Conservation (phyloP, 2,113 vertebrate species). For the Nematolebias whitei region DNA sequence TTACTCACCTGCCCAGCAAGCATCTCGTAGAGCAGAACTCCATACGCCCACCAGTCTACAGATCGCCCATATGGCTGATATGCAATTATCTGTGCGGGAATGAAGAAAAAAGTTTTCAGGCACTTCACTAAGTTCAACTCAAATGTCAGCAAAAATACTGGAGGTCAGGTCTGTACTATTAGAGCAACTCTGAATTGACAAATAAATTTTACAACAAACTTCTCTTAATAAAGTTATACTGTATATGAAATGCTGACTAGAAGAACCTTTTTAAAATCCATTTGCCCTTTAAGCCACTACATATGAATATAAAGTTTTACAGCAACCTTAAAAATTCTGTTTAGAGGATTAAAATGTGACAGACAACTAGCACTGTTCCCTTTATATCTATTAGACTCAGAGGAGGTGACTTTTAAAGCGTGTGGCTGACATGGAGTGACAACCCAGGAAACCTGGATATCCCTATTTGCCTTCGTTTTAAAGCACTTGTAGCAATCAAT, state of each 20-base stretch:
- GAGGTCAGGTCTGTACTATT: too few relatives aligned
- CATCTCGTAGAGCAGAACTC: slow-evolving; percentile 97
- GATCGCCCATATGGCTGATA: slow-evolving; percentile 95
- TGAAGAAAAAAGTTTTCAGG: neutral
- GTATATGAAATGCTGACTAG: too few relatives aligned
- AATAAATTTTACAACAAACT: too few relatives aligned
- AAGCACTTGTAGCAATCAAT: slow-evolving; percentile 21
- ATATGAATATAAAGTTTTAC: neutral
- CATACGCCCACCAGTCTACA: slow-evolving; percentile 98
- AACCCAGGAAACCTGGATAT: neutral
- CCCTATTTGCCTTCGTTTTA: neutral
- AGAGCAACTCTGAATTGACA: too few relatives aligned
- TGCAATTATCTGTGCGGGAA: slow-evolving; percentile 89
- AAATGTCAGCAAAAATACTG: neutral
- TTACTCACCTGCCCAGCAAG: slow-evolving; percentile 93
- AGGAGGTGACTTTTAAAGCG: neutral
- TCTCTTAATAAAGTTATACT: too few relatives aligned
- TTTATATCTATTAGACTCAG: neutral
- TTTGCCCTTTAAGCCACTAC: neutral
- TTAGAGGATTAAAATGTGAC: slow-evolving; percentile 1
- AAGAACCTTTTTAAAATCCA: neutral
- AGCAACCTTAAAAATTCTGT: slow-evolving; percentile 11
- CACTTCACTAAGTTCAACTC: neutral
- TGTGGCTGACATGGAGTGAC: slow-evolving; percentile 1
- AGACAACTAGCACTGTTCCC: neutral